Conservation (phyloP, 2,797 vertebrate genomes). For the Mormyrus proboscirostris region DNA sequence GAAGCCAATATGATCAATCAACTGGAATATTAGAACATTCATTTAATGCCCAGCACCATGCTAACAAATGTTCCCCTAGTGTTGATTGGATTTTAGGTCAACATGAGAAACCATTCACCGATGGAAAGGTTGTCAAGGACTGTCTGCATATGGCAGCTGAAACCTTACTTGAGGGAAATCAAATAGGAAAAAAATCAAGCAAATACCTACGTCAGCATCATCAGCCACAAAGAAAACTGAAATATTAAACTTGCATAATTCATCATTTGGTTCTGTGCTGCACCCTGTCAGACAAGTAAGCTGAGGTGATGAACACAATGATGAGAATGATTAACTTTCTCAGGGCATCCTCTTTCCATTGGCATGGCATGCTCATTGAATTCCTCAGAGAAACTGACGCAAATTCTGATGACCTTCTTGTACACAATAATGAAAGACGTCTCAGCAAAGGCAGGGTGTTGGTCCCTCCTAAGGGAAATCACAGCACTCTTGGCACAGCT, state of each 20-base stretch:
- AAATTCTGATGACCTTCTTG: not conserved
- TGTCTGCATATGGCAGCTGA: not conserved
- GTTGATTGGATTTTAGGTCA: not conserved
- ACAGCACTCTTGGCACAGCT: not conserved
- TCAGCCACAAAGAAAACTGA: not conserved
- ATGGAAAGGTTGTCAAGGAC: not conserved
- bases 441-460: not conserved
- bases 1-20: not conserved
- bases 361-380: not conserved
- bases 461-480: not conserved
- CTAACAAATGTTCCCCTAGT: not conserved
- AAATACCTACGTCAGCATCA: not conserved
- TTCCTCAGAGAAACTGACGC: not conserved
- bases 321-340: not conserved
- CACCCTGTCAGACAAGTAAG: not conserved
- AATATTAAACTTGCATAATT: not conserved
- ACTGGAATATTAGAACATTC: too few relatives aligned
- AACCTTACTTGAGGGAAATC: not conserved
- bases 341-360: not conserved
- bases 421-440: not conserved
- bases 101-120: not conserved
- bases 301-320: not conserved
- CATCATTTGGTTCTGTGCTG: not conserved
- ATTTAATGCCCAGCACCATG: too few relatives aligned
- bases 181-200: not conserved